Evolutionary conservation across 2,113 vertebrate species (phyloP), one percentile per base, ranked within the genome.

Genomic region (Clinocottus analis): DNA sequence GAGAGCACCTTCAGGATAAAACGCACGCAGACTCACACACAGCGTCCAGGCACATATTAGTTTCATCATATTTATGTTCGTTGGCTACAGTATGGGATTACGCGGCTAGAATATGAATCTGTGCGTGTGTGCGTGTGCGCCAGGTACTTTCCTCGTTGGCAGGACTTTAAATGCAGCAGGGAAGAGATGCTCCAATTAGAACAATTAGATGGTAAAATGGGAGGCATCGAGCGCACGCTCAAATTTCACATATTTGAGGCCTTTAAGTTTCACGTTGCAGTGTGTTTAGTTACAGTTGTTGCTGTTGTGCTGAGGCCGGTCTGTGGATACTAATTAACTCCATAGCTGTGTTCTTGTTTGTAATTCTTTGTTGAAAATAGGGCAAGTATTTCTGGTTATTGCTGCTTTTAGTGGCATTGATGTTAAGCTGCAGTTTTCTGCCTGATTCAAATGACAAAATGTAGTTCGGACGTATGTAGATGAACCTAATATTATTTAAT

Each of bases 131-230:
- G 53, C 27, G 56, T 27, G 2, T 13, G 68, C 39, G 60, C 45
- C 82, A 85, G 87, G 89, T 90, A 83, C 82, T 84, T 92, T 87
- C 80, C 86, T 76, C 2, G 17, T 73, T 87, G 80, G 75, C 86
- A 79, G 39, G 14, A 63, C 65, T 68, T 68, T n/a, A 67, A 67
- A 67, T 67, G 45, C 27, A 67, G 63, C 63, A 49, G 62, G 49
- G 4, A 69, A 73, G 63, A 88, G 59, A 71, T 83, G 65, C 72
- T 80, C 29, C 66, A 88, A 80, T 88, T 83, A 70, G 68, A 70
- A 6, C 61, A 79, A 89, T 90, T 87, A 87, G 49, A 86, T 75
- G 82, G 72, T 83, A 31, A 86, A 77, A 59, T 16, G 14, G 23
- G 66, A 72, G 59, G 55, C 45, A 49, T 60, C 74, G 35, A 62